These are phyloP conservation scores for Tetragnatha versicolor DNA, from an alignment of 1,140 invertebrate genomes.

Conservation along the genomic window DNA sequence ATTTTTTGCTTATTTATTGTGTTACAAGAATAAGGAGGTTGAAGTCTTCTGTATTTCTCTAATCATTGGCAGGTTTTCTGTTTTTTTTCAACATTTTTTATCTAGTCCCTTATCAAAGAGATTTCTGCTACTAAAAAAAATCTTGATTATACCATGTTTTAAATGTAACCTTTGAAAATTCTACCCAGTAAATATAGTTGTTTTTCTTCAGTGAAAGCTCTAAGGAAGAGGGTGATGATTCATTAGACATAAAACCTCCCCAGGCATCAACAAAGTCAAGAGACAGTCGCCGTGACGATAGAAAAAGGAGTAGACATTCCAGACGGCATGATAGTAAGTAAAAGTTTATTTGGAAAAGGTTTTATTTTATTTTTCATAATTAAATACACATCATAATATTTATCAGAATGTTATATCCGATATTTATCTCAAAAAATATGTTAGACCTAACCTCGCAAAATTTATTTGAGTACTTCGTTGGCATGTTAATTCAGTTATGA, in stretches of 20 bases:
- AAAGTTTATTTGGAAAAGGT: too few relatives aligned
- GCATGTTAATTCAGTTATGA: too few relatives aligned
- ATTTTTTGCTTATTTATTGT: too few relatives aligned
- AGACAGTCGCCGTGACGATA: not conserved
- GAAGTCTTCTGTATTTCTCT: not conserved
- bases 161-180: not conserved
- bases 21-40: not conserved
- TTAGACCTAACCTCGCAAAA: not conserved
- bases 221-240: slow-evolving; percentile 70
- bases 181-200: not conserved
- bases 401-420: not conserved
- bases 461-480: not conserved
- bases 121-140: not conserved
- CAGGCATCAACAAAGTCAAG: slow-evolving; percentile 69
- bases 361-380: too few relatives aligned
- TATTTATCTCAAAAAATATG: not conserved
- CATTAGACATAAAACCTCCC: slow-evolving; percentile 88
- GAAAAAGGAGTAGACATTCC: slow-evolving; percentile 31
- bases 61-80: not conserved
- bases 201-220: slow-evolving; percentile 38
- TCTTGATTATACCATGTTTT: not conserved
- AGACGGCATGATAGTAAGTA: slow-evolving; percentile 52
- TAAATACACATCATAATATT: not conserved
- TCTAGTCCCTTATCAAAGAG: not conserved
- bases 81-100: not conserved